Percentiles rank a stretch among this genome's conserved stretches.
Evolutionary conservation across 2,888 invertebrate genomes (phyloP).

Genomic region (Leucania comma): DNA sequence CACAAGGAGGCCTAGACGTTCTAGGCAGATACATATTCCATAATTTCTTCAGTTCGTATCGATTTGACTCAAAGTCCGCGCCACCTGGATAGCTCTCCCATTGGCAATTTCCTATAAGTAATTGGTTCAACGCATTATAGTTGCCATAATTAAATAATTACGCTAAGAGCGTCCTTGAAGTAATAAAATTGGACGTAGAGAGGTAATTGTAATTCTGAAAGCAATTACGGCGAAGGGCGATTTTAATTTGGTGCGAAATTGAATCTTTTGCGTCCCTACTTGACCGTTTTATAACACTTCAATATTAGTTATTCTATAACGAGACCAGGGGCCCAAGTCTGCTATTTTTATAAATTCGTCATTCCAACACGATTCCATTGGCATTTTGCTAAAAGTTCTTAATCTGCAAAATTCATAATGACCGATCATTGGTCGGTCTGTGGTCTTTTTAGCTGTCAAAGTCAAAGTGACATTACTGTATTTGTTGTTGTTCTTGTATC

Average conservation of each 20-base stretch:
- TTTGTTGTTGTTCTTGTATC: no score
- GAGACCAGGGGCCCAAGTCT: neutral
- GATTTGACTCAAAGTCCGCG: no score
- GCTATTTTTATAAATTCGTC: no score
- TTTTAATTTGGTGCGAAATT: constrained; percentile 56
- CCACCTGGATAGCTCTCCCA: neutral
- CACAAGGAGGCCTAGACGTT: neutral
- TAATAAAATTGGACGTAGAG: constrained; percentile 23
- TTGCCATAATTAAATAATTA: constrained; percentile 19
- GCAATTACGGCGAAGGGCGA: constrained; percentile 44
- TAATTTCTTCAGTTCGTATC: neutral
- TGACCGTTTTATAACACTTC: constrained; percentile 3
- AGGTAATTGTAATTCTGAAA: constrained; percentile 41
- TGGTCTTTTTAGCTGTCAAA: no score
- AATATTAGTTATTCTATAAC: constrained; percentile 22
- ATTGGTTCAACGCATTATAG: neutral
- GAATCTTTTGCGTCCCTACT: constrained; percentile 30
- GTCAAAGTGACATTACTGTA: no score
- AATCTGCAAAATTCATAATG: no score
- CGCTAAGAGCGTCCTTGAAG: constrained; percentile 18
- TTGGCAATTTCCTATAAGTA: neutral
- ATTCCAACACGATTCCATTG: no score
- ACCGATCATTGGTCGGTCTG: no score
- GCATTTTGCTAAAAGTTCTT: no score
- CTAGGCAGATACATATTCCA: neutral